Evolutionary conservation across 2,797 vertebrate species (phyloP).

Genomic region (Sardinella longiceps): DNA sequence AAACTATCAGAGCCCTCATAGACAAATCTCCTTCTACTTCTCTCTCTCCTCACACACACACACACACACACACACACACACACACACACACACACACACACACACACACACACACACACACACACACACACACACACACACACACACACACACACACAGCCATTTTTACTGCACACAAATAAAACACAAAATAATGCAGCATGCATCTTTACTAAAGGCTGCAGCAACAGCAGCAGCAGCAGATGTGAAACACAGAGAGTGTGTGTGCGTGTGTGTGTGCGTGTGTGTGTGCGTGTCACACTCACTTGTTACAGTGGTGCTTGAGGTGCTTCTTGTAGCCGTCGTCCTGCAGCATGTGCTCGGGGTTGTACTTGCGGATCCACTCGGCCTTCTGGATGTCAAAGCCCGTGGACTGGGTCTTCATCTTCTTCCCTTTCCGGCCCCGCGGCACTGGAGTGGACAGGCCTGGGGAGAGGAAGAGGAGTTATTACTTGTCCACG

Average conservation of each 20-base stretch:
- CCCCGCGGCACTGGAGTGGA: slow-evolving; percentile 97
- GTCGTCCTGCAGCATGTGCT: slow-evolving; percentile 96
- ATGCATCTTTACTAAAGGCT: too few species aligned
- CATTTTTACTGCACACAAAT: too few species aligned
- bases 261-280: too few species aligned
- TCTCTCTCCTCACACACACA: too few species aligned
- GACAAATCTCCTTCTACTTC: too few species aligned
- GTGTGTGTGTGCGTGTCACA: too few species aligned
- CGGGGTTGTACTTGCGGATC: slow-evolving; percentile 97
- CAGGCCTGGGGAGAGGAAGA: slow-evolving; percentile 74
- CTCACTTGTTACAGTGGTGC: slow-evolving; percentile 99
- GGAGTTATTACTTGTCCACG: background rate
- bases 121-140: too few species aligned
- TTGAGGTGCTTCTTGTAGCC: slow-evolving; percentile 99
- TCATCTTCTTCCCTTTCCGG: slow-evolving; percentile 97
- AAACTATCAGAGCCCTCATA: background rate
- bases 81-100: too few species aligned
- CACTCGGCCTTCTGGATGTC: slow-evolving; percentile 99
- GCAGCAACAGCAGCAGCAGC: background rate
- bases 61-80: background rate
- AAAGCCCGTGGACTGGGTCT: slow-evolving; percentile 93
- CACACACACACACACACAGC: too few species aligned
- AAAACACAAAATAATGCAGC: too few species aligned
- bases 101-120: too few species aligned
- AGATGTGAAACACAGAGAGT: background rate